Percentiles rank a stretch among this genome's conserved stretches.
Conservation (phyloP, 2,113 vertebrate genomes). For the Syngnathoides biaculeatus region DNA sequence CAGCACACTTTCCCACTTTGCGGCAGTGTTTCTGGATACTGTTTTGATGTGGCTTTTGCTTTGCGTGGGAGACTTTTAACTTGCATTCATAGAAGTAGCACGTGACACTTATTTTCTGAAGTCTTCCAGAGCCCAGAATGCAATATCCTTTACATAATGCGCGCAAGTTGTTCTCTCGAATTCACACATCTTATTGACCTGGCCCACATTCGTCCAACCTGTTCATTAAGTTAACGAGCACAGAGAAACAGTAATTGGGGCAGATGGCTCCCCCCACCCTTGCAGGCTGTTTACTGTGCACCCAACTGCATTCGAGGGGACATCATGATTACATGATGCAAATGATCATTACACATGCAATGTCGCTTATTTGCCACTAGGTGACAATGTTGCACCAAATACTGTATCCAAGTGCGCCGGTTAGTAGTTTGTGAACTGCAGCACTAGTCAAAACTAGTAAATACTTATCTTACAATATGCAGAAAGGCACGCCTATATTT, state of each 20-base stretch:
- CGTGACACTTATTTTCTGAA: too few relatives aligned
- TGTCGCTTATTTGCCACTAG: constrained; percentile 34
- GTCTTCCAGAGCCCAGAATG: too few relatives aligned
- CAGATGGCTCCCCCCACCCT: constrained; percentile 10
- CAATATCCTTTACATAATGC: not conserved
- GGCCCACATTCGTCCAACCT: constrained; percentile 31
- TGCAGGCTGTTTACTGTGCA: not conserved
- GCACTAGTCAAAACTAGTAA: not conserved
- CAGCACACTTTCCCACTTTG: too few relatives aligned
- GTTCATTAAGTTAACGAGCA: constrained; percentile 19
- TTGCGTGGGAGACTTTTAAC: too few relatives aligned
- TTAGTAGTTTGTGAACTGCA: not conserved
- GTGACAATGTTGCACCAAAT: constrained; percentile 51
- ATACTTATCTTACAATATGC: not conserved
- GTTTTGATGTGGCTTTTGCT: too few relatives aligned
- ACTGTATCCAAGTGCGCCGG: not conserved
- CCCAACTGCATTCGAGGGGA: not conserved
- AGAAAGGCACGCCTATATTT: not conserved
- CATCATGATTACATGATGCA: not conserved
- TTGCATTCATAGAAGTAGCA: too few relatives aligned
- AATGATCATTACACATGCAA: not conserved
- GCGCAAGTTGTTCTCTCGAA: constrained; percentile 3
- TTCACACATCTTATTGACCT: constrained; percentile 28
- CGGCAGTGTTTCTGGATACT: too few relatives aligned
- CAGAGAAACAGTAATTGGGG: constrained; percentile 15